phyloP scores from a whole-genome alignment of 2,888 invertebrate genomes.

The Notodonta dromedarius region DNA sequence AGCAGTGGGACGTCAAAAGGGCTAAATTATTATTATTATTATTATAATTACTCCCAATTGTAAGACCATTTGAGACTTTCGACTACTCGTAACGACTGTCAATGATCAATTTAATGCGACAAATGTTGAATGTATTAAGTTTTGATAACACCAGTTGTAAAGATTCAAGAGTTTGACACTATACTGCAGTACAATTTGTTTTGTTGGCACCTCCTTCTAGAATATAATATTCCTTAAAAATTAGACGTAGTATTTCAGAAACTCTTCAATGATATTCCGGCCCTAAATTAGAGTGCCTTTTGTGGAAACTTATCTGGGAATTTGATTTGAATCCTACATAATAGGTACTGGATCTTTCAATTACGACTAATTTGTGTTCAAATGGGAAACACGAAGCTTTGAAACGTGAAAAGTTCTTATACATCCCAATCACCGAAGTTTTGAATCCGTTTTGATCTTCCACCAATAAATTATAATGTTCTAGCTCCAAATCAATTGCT shows the following conservation, averaged over 20 bases:
- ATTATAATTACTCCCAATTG: no score
- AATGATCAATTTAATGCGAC: no score
- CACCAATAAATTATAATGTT: neutral
- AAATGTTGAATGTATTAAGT: neutral
- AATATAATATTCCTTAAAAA: neutral
- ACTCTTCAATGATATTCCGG: slow-evolving; percentile 13
- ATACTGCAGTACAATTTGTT: no score
- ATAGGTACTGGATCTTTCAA: slow-evolving; percentile 20
- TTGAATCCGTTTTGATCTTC: slow-evolving; percentile 16
- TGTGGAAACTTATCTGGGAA: slow-evolving; percentile 16
- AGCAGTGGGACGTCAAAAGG: no score
- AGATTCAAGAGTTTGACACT: no score
- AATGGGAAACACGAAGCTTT: slow-evolving; percentile 9
- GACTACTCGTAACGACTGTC: no score
- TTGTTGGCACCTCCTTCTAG: no score
- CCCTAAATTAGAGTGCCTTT: slow-evolving; percentile 18
- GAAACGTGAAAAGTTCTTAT: slow-evolving; percentile 18
- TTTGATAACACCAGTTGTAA: no score
- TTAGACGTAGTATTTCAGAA: neutral
- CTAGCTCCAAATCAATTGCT: neutral
- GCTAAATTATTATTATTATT: no score
- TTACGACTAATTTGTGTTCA: slow-evolving; percentile 29
- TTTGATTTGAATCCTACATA: slow-evolving; percentile 18
- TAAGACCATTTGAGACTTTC: no score
- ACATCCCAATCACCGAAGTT: slow-evolving; percentile 17